phyloP scores from a whole-genome alignment of 2,113 vertebrate species.

The Sinocyclocheilus maitianheensis region DNA sequence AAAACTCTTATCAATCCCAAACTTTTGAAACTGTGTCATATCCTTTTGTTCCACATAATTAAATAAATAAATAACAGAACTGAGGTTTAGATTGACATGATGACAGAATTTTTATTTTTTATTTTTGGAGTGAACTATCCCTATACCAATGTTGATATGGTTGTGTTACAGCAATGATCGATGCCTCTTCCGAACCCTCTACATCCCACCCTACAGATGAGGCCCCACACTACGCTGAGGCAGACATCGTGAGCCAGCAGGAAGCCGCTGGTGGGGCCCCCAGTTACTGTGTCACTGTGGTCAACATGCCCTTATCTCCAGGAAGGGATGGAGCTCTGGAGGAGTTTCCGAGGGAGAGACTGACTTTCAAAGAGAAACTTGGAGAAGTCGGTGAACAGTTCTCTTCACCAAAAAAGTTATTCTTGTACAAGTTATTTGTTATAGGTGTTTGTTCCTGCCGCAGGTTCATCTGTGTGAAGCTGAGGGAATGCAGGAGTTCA shows the following conservation, averaged over 20 bases:
- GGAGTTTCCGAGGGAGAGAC: slow-evolving; percentile 91
- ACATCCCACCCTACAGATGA: slow-evolving; percentile 74
- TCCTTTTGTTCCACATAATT: too few relatives aligned
- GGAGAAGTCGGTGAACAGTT: slow-evolving; percentile 84
- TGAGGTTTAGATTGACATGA: not conserved
- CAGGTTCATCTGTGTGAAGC: slow-evolving; percentile 98
- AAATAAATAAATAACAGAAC: not conserved
- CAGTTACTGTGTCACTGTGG: slow-evolving; percentile 85
- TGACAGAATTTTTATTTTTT: not conserved
- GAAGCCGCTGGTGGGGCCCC: slow-evolving; percentile 80
- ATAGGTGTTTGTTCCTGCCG: slow-evolving; percentile 10
- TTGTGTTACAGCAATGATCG: slow-evolving; percentile 68
- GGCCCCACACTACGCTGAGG: slow-evolving; percentile 91
- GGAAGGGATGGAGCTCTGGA: slow-evolving; percentile 86
- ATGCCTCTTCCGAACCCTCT: slow-evolving; percentile 66
- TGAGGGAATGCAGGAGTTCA: slow-evolving; percentile 88
- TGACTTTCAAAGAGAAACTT: slow-evolving; percentile 94
- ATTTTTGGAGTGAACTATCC: not conserved
- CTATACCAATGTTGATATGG: not conserved
- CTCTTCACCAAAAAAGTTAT: not conserved
- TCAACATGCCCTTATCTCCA: slow-evolving; percentile 86
- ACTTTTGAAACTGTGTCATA: too few relatives aligned
- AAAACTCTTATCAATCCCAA: too few relatives aligned
- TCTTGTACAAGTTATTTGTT: not conserved
- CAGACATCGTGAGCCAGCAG: slow-evolving; percentile 93